A percentile compares a stretch with the other conserved stretches of the same genome.
These are phyloP conservation scores for Spondyliosoma cantharus DNA, from an alignment of 2,797 vertebrate species.

Conservation along the genomic window DNA sequence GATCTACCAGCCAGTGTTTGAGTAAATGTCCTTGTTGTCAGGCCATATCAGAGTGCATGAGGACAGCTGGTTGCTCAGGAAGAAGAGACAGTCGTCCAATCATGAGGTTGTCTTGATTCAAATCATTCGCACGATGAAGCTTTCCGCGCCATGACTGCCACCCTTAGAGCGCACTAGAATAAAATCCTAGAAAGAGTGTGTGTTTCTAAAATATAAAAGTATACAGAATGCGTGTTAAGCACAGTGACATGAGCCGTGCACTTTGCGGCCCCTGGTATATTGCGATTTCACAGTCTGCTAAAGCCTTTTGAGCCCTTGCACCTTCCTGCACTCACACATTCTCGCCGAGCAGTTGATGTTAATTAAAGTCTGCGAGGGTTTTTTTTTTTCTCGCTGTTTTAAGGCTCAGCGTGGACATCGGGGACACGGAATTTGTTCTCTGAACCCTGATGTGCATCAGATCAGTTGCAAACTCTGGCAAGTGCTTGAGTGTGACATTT, in stretches of 20 bases:
- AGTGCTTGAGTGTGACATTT: slow-evolving; percentile 62
- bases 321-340: slow-evolving; percentile 16
- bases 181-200: neutral
- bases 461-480: slow-evolving; percentile 58
- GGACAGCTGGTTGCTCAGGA: neutral
- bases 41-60: neutral
- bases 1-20: too few species aligned
- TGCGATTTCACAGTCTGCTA: slow-evolving; percentile 24
- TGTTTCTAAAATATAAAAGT: slow-evolving; percentile 1
- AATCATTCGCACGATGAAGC: neutral
- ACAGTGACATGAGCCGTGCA: slow-evolving; percentile 5
- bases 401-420: slow-evolving; percentile 28
- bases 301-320: slow-evolving; percentile 20
- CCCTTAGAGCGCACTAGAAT: neutral
- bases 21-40: too few species aligned
- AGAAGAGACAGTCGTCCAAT: neutral
- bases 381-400: slow-evolving; percentile 16
- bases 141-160: neutral
- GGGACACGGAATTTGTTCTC: slow-evolving; percentile 38
- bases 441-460: slow-evolving; percentile 48
- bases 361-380: slow-evolving; percentile 34
- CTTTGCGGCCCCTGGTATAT: neutral
- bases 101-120: neutral
- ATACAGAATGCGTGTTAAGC: neutral
- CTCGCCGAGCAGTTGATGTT: slow-evolving; percentile 22